Conservation (phyloP, 1,140 invertebrate species). For the Drosophila virilis region DNA sequence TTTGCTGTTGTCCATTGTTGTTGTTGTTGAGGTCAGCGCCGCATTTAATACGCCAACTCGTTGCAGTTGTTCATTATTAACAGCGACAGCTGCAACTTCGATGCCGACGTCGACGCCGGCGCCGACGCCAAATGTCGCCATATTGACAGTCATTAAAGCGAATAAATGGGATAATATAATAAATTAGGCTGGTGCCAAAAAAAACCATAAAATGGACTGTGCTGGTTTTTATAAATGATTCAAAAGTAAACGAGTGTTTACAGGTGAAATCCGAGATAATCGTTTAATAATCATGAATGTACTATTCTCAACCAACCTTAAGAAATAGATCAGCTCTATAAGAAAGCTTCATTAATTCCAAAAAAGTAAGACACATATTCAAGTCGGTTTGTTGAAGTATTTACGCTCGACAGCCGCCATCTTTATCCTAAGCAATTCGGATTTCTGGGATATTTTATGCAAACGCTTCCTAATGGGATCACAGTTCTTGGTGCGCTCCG, state of each 20-base stretch:
- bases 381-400: too few relatives aligned
- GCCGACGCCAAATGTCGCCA: slow-evolving; percentile 32
- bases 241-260: neutral
- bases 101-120: neutral
- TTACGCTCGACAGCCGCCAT: too few relatives aligned
- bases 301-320: too few relatives aligned
- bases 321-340: too few relatives aligned
- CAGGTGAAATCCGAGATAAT: too few relatives aligned
- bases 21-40: slow-evolving; percentile 57
- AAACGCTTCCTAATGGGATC: too few relatives aligned
- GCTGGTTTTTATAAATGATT: neutral
- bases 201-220: neutral
- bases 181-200: slow-evolving; percentile 35
- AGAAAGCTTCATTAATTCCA: too few relatives aligned
- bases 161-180: slow-evolving; percentile 36
- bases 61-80: slow-evolving; percentile 66
- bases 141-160: slow-evolving; percentile 72
- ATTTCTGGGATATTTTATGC: too few relatives aligned
- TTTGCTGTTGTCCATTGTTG: slow-evolving; percentile 14
- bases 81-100: slow-evolving; percentile 36
- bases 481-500: too few relatives aligned
- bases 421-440: too few relatives aligned
- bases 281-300: too few relatives aligned
- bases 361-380: too few relatives aligned
- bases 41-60: slow-evolving; percentile 60